Base-by-base conservation (phyloP, 2,888 invertebrate species). In the Andrena dorsata region DNA sequence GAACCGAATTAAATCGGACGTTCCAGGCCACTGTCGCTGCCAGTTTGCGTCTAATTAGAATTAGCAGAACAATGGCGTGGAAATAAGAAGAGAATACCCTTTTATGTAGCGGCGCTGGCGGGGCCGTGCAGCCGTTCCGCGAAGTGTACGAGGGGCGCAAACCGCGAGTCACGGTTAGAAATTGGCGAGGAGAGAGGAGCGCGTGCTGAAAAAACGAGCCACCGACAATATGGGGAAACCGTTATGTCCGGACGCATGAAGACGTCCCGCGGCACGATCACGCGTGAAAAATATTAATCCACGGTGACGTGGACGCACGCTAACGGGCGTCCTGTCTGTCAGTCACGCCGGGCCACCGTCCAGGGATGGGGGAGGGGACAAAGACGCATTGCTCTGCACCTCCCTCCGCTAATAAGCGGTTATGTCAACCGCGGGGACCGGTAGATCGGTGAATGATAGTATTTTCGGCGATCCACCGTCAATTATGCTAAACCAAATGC, bases 101-200 rank as follows among this genome's bases (percentile, higher is more conserved):
- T 80, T 68, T 61, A 47, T 66, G 58, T 23, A 16, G 8, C 20
- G 32, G 16, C 47, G 32, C n/a, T 30, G 56, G 23, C 32, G 26
- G 2, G 4, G 35, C 60, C 60, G 13, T 8, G 32, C 26, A 13
- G 2, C 23, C 56, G 35, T 77, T 83, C 77, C 23, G 16, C 71
- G 53, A 82, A 72, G 61, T 61, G 61, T 16, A 10, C 35, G 51
- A 7, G 73, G 56, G 30, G 56, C 68, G 68, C 41, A 86, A 86
- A 75, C 82, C 90, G 86, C 85, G 89, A 92, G 92, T 92, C 92
- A 92, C 85, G 85, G 87, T 87, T 90, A 90, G 89, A 92, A 92
- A 92, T 92, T 92, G 92, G 87, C 82, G 84, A 71, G 73, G 63
- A 80, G 35, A 32, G 80, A 70, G 72, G 75, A 72, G 72, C 76